Conservation (phyloP, 1,140 invertebrate species). For the Melanaphis sacchari region DNA sequence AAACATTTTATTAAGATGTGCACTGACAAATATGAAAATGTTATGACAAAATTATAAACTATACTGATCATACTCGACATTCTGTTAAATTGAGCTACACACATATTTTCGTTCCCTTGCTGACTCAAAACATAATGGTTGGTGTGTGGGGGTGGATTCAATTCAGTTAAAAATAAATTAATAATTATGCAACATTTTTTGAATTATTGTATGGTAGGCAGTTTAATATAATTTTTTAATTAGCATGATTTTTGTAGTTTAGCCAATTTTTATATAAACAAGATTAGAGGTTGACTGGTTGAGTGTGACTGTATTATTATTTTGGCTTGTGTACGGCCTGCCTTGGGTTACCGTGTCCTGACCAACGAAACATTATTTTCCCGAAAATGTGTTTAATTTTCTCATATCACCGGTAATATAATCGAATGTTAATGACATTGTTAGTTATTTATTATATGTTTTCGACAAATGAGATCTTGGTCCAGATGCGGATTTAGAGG, state of each 20-base stretch:
- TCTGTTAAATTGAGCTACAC: not conserved
- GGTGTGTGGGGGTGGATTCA: not conserved
- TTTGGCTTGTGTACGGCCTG: not conserved
- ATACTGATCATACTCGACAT: not conserved
- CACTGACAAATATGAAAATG: not conserved
- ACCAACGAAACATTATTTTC: no score
- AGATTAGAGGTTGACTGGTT: not conserved
- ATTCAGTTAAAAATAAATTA: not conserved
- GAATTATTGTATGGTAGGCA: not conserved
- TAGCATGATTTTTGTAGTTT: not conserved
- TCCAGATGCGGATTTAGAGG: no score
- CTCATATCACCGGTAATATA: no score
- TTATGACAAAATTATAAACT: not conserved
- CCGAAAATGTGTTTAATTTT: no score
- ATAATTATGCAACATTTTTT: not conserved
- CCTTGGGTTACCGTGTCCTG: no score
- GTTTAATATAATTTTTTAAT: not conserved
- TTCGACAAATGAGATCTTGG: no score
- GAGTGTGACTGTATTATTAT: not conserved
- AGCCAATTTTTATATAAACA: not conserved
- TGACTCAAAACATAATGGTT: not conserved
- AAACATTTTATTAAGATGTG: not conserved
- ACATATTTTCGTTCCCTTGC: not conserved
- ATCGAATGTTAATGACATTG: no score
- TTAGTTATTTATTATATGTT: no score